Conservation (phyloP, 1,140 invertebrate species). For the Neomicropteryx cornuta region DNA sequence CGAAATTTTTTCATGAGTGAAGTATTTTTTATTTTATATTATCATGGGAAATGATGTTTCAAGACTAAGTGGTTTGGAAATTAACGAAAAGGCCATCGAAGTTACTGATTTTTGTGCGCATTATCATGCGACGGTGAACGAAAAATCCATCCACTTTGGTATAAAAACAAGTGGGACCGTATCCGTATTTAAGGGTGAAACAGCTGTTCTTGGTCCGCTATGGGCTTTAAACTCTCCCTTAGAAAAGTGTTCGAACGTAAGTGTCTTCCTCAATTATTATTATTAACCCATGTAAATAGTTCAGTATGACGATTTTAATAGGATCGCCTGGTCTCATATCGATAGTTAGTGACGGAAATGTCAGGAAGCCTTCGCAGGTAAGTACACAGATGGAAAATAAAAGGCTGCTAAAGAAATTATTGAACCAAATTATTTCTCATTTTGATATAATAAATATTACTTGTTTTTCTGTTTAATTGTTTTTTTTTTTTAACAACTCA, state of each 20-base stretch:
- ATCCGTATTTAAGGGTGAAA: conserved; percentile 62
- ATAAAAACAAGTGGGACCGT: conserved; percentile 48
- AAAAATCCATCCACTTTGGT: conserved; percentile 37
- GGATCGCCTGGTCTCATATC: not conserved
- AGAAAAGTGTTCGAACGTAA: conserved; percentile 62
- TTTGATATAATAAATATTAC: no score
- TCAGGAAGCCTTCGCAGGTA: no score
- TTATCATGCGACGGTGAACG: conserved; percentile 51
- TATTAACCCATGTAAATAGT: not conserved
- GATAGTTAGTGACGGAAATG: no score
- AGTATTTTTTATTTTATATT: no score
- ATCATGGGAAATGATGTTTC: conserved; percentile 68
- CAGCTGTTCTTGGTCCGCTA: conserved; percentile 44
- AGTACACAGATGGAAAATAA: no score
- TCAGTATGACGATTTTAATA: not conserved
- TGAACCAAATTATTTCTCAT: no score
- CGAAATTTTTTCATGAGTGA: no score
- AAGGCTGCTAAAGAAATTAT: no score
- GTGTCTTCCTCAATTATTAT: conserved; percentile 8
- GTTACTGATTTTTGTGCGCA: conserved; percentile 67
- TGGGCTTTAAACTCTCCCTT: conserved; percentile 53
- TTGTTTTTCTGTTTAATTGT: no score
- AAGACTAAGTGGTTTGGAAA: conserved; percentile 54
- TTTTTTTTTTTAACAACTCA: no score
- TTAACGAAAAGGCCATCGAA: conserved; percentile 63